These are phyloP conservation scores for Typhlichthys eigenmanni DNA, from an alignment of 2,797 vertebrate genomes.

Conservation along the genomic window DNA sequence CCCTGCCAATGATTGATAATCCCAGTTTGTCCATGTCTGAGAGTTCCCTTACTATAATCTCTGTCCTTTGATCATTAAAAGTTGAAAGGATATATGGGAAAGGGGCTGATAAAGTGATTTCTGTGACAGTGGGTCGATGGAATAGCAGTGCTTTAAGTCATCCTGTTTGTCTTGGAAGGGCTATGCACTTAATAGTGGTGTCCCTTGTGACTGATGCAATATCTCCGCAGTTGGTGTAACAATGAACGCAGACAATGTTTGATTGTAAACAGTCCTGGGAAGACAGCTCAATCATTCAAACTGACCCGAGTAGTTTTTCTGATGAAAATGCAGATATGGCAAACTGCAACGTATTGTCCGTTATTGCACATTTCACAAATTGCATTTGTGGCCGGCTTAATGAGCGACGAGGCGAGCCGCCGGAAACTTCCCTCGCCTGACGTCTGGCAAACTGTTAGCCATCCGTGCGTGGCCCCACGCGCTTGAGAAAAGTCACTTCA, in stretches of 20 bases:
- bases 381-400: slow-evolving; percentile 37
- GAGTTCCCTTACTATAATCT: slow-evolving; percentile 75
- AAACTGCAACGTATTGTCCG: slow-evolving; percentile 53
- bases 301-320: slow-evolving; percentile 73
- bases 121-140: slow-evolving; percentile 76
- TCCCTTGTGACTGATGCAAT: slow-evolving; percentile 84
- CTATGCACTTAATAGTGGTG: slow-evolving; percentile 76
- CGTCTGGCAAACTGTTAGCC: slow-evolving; percentile 68
- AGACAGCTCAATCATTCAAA: slow-evolving; percentile 72
- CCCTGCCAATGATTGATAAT: slow-evolving; percentile 74
- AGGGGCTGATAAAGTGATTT: slow-evolving; percentile 78
- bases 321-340: slow-evolving; percentile 71
- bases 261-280: slow-evolving; percentile 75
- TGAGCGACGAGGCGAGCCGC: slow-evolving; percentile 40
- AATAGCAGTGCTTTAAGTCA: slow-evolving; percentile 75
- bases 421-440: slow-evolving; percentile 47
- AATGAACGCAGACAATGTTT: slow-evolving; percentile 66
- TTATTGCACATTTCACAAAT: slow-evolving; percentile 64
- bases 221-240: slow-evolving; percentile 73
- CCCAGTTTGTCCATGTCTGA: slow-evolving; percentile 64
- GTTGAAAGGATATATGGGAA: slow-evolving; percentile 79
- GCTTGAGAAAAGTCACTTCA: slow-evolving; percentile 70
- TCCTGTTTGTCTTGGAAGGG: slow-evolving; percentile 80
- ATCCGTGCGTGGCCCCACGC: slow-evolving; percentile 63
- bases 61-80: slow-evolving; percentile 79